Evolutionary conservation across 2,888 invertebrate species (phyloP), one percentile per base, ranked within the genome.

Genomic region (Ormyrus labotus): DNA sequence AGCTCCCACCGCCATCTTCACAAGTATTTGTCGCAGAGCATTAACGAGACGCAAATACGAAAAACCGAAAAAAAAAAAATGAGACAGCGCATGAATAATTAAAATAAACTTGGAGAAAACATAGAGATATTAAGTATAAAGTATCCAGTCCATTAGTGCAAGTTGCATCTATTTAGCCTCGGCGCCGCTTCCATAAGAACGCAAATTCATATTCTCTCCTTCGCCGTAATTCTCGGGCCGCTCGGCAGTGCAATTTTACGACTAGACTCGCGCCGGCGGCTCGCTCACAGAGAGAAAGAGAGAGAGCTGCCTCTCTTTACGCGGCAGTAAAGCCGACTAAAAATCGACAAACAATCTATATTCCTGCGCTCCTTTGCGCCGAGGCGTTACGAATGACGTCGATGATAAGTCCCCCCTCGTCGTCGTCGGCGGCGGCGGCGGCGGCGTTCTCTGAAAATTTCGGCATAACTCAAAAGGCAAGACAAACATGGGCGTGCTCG

Each of bases 401-500:
- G 78, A 84, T 84, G 86, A 87, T 87, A 87, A 87, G 86, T 82
- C 75, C 50, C 79, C 61, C 47, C 8, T 6, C 80, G 82, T 8
- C 60, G 58, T 72, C 67, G 70, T 71, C 69, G 71, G 63, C 71
- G 81, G 76, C 83, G 85, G 81, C 83, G 85, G 85, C 85, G 85
- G 81, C 83, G 85, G 85, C 85, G 85, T 88, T 87, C 87, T 86
- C 85, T 88, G 88, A 88, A 90, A 89, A 89, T 89, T 89, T 90
- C 90, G 90, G 90, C 87, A 86, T 86, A 87, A 87, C 86, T 89
- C 89, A 90, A 90, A 90, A 88, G 89, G 88, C 85, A 89, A 88
- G 88, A 87, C 88, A 90, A 90, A 90, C 87, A 89, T 89, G 87
- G 90, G 90, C 89, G 90, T 88, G 90, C 87, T 88, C 86, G 81